Evolutionary conservation across 2,888 invertebrate species (phyloP).

Genomic region (Temnothorax rugatulus): DNA sequence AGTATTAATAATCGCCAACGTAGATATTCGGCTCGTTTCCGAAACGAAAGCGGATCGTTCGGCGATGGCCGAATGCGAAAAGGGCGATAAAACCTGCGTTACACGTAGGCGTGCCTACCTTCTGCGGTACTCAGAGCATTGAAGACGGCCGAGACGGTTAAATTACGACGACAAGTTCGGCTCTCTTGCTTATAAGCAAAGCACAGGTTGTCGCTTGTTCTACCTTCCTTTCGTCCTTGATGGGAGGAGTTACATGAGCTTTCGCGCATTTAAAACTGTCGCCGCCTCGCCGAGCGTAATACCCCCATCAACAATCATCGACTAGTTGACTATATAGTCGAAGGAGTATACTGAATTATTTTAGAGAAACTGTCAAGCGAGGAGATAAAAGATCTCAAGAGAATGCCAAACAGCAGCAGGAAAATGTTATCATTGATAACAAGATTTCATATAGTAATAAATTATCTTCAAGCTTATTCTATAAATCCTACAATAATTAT

Average conservation of each 20-base stretch:
- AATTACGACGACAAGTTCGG: constrained; percentile 78
- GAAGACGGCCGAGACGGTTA: constrained; percentile 71
- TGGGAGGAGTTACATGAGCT: constrained; percentile 60
- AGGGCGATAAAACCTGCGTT: constrained; percentile 79
- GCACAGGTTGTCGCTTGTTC: constrained; percentile 66
- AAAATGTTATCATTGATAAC: background rate
- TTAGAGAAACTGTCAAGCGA: constrained; percentile 16
- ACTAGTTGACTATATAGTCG: constrained; percentile 16
- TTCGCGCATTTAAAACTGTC: constrained; percentile 64
- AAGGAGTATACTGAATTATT: constrained; percentile 53
- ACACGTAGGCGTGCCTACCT: constrained; percentile 75
- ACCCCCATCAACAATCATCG: constrained; percentile 66
- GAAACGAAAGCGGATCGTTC: constrained; percentile 23
- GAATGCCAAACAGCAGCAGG: background rate
- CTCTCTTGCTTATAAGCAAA: constrained; percentile 71
- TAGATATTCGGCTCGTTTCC: constrained; percentile 22
- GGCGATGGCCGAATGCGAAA: constrained; percentile 70
- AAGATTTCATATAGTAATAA: background rate
- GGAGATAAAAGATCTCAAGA: background rate
- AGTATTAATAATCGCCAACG: constrained; percentile 6
- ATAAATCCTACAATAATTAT: background rate
- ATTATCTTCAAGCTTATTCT: background rate
- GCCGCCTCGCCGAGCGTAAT: constrained; percentile 51
- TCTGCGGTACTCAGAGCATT: constrained; percentile 68
- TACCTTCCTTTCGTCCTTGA: constrained; percentile 67